Conservation (phyloP, 2,797 vertebrate genomes). For the Falco cherrug region DNA sequence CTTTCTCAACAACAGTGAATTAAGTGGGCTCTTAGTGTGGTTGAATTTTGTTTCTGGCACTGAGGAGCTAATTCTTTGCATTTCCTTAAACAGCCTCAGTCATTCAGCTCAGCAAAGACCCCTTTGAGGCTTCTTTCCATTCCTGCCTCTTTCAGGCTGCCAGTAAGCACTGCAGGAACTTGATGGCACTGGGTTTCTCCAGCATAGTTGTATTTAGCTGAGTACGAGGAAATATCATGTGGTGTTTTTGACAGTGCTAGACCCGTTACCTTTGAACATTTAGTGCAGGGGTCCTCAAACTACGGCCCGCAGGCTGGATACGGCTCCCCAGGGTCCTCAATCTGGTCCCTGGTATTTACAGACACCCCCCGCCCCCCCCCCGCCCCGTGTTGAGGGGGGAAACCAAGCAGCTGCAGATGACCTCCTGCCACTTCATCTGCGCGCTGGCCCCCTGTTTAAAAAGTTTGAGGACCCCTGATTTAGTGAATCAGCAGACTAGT, state of each 20-base stretch:
- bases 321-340: too few species aligned
- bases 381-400: too few species aligned
- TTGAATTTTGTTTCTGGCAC: background rate
- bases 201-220: background rate
- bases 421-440: too few species aligned
- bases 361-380: too few species aligned
- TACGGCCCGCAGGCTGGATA: too few species aligned
- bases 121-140: background rate
- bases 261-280: conserved; percentile 9
- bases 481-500: conserved; percentile 22
- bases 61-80: background rate
- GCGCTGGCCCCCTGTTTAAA: too few species aligned
- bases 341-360: too few species aligned
- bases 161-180: background rate
- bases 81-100: background rate
- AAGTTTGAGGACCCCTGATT: background rate
- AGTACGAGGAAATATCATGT: background rate
- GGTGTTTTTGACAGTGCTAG: background rate
- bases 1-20: background rate
- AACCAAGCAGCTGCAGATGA: too few species aligned
- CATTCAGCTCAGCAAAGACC: background rate
- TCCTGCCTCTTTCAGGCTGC: background rate
- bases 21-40: background rate
- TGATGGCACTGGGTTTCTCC: background rate
- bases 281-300: background rate